Conservation (phyloP, 2,113 vertebrate species). For the Prinia subflava region DNA sequence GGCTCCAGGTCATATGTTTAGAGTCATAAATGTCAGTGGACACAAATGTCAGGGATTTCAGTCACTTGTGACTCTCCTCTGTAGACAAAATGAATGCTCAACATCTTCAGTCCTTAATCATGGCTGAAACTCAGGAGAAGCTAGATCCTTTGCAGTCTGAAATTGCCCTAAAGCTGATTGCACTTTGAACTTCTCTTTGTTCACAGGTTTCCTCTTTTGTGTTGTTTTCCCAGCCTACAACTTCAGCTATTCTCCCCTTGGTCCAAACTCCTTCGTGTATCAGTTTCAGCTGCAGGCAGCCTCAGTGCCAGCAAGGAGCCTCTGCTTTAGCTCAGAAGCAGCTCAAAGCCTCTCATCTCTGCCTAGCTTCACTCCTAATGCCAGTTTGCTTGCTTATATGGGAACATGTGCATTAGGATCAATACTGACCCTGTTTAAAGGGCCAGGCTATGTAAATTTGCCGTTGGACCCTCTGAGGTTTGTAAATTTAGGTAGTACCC, state of each 20-base stretch:
- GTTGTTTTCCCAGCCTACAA: not conserved
- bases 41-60: not conserved
- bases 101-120: not conserved
- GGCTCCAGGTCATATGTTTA: not conserved
- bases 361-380: not conserved
- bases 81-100: rapidly evolving
- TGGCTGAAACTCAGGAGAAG: not conserved
- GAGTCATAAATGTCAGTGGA: not conserved
- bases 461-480: not conserved
- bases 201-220: not conserved
- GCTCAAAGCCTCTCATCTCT: not conserved
- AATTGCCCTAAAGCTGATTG: not conserved
- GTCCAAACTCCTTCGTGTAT: not conserved
- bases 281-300: not conserved
- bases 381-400: not conserved
- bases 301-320: not conserved
- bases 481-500: not conserved
- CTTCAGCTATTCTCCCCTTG: not conserved
- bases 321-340: not conserved
- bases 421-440: not conserved
- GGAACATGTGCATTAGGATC: not conserved
- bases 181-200: not conserved
- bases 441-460: not conserved
- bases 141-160: not conserved
- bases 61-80: not conserved